Evolutionary conservation across 2,113 vertebrate species (phyloP).

Genomic region (Phyllopteryx taeniolatus): DNA sequence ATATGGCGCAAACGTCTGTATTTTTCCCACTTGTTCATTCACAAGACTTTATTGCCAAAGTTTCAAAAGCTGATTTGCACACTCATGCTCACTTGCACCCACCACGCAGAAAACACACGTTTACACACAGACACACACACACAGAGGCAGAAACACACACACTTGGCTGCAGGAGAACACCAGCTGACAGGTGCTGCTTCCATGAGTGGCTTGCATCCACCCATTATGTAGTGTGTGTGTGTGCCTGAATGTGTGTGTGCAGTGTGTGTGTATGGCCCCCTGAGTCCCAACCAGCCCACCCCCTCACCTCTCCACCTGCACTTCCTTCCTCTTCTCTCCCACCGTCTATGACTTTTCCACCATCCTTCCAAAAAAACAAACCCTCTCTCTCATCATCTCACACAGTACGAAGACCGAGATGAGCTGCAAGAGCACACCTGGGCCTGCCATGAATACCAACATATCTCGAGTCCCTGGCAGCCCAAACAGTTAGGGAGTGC

Average conservation of each 20-base stretch:
- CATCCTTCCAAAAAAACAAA: background rate
- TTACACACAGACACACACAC: slow-evolving; percentile 10
- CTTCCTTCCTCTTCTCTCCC: slow-evolving; percentile 30
- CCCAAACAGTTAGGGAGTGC: background rate
- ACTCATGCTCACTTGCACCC: too few species aligned
- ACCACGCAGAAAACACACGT: background rate
- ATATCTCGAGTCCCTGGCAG: slow-evolving; percentile 42
- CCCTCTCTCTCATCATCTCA: slow-evolving; percentile 61
- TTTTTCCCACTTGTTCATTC: background rate
- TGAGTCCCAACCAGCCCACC: background rate
- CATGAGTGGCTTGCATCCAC: slow-evolving; percentile 8
- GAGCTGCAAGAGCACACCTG: slow-evolving; percentile 61
- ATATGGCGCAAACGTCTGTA: background rate
- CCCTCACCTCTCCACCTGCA: slow-evolving; percentile 48
- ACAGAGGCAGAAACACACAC: slow-evolving; percentile 10
- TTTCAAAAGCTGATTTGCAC: too few species aligned
- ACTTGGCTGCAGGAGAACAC: slow-evolving; percentile 9
- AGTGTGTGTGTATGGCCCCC: slow-evolving; percentile 43
- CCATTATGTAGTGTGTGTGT: background rate
- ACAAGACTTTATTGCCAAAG: too few species aligned
- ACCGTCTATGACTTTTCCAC: background rate
- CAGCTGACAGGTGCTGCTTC: slow-evolving; percentile 12
- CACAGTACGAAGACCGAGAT: slow-evolving; percentile 52
- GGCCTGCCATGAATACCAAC: slow-evolving; percentile 58
- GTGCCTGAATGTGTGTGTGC: background rate